These are phyloP conservation scores for Condylostylus longicornis DNA, from an alignment of 1,140 invertebrate genomes.

Conservation along the genomic window DNA sequence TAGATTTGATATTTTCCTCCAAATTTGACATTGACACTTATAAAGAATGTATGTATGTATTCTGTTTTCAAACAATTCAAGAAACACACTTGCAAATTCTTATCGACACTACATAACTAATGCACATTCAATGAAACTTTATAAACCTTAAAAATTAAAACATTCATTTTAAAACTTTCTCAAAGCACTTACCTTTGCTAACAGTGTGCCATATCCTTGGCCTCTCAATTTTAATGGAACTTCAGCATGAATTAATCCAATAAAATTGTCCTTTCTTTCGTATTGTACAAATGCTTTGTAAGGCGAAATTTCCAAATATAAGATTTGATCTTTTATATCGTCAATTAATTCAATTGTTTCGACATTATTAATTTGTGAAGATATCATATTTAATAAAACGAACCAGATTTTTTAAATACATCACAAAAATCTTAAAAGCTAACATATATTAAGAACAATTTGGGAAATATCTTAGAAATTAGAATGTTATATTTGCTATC, in stretches of 20 bases:
- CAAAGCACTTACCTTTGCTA: slow-evolving; percentile 36
- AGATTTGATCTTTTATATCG: too few species aligned
- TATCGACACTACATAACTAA: background rate
- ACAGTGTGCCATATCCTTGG: slow-evolving; percentile 43
- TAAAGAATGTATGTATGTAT: background rate
- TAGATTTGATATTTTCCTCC: background rate
- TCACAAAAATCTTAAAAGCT: too few species aligned
- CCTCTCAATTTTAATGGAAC: slow-evolving; percentile 44
- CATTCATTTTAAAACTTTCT: too few species aligned
- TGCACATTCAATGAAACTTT: background rate
- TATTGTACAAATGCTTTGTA: slow-evolving; percentile 36
- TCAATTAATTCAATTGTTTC: too few species aligned
- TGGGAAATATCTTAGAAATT: too few species aligned
- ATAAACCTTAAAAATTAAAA: too few species aligned
- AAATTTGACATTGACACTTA: background rate
- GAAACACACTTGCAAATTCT: background rate
- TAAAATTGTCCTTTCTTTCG: slow-evolving; percentile 30
- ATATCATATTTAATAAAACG: too few species aligned
- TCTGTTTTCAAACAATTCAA: background rate
- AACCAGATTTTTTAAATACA: too few species aligned
- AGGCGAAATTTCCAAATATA: background rate
- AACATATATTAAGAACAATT: too few species aligned
- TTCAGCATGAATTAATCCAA: slow-evolving; percentile 41
- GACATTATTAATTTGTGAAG: too few species aligned
- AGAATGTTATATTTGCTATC: too few species aligned